These are phyloP conservation scores for Aplodontia rufa DNA, from an alignment of 2,113 vertebrate genomes.

Conservation along the genomic window DNA sequence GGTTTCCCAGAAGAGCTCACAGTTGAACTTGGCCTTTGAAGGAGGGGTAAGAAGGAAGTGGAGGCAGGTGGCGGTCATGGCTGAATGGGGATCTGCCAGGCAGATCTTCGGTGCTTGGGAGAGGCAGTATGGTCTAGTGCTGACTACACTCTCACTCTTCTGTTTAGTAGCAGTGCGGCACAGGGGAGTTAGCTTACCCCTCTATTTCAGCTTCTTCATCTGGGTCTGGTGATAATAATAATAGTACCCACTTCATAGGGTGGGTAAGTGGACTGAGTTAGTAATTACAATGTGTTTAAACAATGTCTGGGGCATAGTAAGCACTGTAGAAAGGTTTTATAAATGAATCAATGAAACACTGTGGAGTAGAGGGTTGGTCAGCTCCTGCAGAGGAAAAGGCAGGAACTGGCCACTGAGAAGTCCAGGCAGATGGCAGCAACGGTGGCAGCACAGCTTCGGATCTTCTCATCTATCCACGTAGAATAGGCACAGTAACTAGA, in stretches of 20 bases:
- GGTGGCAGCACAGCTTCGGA: background rate
- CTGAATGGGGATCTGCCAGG: background rate
- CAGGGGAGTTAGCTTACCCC: background rate
- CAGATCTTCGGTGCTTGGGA: rapidly evolving
- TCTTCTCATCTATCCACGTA: background rate
- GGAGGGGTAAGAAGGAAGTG: background rate
- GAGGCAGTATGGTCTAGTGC: background rate
- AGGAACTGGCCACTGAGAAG: background rate
- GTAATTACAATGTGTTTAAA: background rate
- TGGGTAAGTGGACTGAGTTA: background rate
- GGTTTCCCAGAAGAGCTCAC: background rate
- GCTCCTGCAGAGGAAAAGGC: background rate
- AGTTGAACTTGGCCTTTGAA: background rate
- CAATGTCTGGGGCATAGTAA: background rate
- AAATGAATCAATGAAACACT: background rate
- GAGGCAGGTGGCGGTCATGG: too few relatives aligned
- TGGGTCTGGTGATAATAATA: background rate
- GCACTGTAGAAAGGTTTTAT: background rate
- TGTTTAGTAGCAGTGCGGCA: background rate
- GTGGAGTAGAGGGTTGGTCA: background rate
- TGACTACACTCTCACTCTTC: background rate
- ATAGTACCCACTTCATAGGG: background rate
- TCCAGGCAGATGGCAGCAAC: background rate
- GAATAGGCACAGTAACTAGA: background rate
- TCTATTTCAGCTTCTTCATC: background rate